phyloP scores from a whole-genome alignment of 1,140 invertebrate species.

The Cecropterus lyciades region DNA sequence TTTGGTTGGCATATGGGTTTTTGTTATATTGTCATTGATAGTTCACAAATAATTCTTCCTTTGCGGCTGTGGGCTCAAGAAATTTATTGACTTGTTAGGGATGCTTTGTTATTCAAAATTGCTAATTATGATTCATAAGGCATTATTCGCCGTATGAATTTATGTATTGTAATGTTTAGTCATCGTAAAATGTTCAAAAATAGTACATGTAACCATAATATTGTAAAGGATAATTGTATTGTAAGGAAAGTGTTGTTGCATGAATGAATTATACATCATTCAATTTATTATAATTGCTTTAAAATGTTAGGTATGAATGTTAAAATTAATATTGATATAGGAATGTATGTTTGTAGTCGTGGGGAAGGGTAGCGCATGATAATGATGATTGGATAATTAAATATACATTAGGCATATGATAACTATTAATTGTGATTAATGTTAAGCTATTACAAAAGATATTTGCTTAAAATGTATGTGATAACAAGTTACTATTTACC shows the following conservation, averaged over 20 bases:
- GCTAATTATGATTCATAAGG: not conserved
- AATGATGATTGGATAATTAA: not conserved
- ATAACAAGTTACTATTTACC: too few relatives aligned
- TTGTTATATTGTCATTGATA: conserved; percentile 8
- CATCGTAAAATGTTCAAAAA: conserved; percentile 1
- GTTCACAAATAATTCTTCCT: conserved; percentile 17
- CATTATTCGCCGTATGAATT: conserved; percentile 16
- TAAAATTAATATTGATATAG: not conserved
- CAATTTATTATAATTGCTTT: conserved; percentile 14
- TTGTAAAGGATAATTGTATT: not conserved
- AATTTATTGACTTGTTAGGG: conserved; percentile 6
- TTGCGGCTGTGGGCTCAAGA: conserved; percentile 17
- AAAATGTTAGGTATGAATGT: conserved; percentile 21
- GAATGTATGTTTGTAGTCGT: too few relatives aligned
- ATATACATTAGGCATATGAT: conserved; percentile 8
- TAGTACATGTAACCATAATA: not conserved
- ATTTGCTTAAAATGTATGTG: too few relatives aligned
- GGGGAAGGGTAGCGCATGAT: not conserved
- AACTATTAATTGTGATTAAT: conserved; percentile 5
- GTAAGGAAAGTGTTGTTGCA: not conserved
- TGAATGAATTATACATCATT: conserved; percentile 4
- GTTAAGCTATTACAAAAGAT: not conserved
- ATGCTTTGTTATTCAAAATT: conserved; percentile 5
- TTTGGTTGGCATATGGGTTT: conserved; percentile 13
- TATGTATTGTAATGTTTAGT: conserved; percentile 4